phyloP scores from a whole-genome alignment of 1,140 invertebrate species.

The Polypedilum pembai region DNA sequence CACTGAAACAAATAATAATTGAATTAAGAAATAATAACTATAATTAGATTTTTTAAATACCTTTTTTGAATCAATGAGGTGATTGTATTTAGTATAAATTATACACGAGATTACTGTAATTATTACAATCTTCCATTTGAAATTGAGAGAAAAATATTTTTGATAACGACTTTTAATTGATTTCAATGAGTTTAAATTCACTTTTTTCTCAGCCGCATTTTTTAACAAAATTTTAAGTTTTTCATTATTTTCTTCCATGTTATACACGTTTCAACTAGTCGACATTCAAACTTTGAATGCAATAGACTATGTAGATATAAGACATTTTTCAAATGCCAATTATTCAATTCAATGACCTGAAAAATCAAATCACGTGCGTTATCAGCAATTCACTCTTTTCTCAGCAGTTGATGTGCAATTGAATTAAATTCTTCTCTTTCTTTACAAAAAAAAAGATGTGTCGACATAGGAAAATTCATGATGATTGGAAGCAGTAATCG shows the following conservation, averaged over 20 bases:
- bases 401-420: constrained; percentile 14
- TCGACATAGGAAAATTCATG: constrained; percentile 69
- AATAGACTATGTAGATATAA: not conserved
- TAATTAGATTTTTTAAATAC: constrained; percentile 5
- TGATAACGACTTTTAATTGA: not conserved
- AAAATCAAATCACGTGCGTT: not conserved
- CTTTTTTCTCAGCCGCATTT: not conserved
- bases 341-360: not conserved
- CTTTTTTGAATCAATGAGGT: not conserved
- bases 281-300: not conserved
- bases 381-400: not conserved
- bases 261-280: not conserved
- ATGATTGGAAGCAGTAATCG: constrained; percentile 54
- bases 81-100: not conserved
- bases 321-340: not conserved
- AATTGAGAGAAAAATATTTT: not conserved
- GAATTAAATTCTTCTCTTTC: constrained; percentile 32
- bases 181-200: not conserved
- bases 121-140: not conserved
- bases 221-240: not conserved
- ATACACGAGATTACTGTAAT: not conserved
- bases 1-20: constrained; percentile 47
- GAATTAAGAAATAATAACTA: too few species aligned
- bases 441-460: constrained; percentile 56
- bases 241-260: not conserved